phyloP scores from a whole-genome alignment of 2,797 vertebrate species.

The Simalia tracyae region DNA sequence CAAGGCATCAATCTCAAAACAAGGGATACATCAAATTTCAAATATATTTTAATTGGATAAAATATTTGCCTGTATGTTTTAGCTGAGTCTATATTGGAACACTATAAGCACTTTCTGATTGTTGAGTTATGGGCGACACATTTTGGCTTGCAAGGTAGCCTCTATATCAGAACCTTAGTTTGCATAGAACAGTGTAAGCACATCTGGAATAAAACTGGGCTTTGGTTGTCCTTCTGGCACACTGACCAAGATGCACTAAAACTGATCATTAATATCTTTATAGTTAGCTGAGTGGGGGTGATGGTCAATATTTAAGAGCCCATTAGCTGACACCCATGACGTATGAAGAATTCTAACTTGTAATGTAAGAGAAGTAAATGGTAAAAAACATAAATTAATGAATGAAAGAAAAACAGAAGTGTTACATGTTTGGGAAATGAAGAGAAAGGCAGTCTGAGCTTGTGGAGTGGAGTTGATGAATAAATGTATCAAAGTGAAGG shows the following conservation, averaged over 20 bases:
- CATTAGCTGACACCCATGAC: not conserved
- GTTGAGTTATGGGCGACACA: not conserved
- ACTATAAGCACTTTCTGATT: not conserved
- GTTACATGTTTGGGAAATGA: not conserved
- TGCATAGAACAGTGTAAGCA: not conserved
- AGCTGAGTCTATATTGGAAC: not conserved
- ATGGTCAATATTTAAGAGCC: not conserved
- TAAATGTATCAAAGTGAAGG: not conserved
- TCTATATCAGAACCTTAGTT: not conserved
- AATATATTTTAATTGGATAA: not conserved
- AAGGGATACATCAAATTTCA: fast-evolving
- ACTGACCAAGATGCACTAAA: not conserved
- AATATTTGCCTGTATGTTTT: not conserved
- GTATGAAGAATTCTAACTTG: not conserved
- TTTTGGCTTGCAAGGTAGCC: not conserved
- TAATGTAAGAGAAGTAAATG: not conserved
- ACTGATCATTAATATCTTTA: not conserved
- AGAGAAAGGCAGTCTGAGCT: not conserved
- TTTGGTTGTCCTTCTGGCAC: not conserved
- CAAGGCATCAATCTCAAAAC: not conserved
- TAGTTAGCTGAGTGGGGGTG: not conserved
- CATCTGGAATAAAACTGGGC: not conserved
- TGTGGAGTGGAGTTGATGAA: not conserved
- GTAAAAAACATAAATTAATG: not conserved
- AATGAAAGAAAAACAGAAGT: not conserved